Conservation (phyloP, 2,888 invertebrate species). For the Labia minor region DNA sequence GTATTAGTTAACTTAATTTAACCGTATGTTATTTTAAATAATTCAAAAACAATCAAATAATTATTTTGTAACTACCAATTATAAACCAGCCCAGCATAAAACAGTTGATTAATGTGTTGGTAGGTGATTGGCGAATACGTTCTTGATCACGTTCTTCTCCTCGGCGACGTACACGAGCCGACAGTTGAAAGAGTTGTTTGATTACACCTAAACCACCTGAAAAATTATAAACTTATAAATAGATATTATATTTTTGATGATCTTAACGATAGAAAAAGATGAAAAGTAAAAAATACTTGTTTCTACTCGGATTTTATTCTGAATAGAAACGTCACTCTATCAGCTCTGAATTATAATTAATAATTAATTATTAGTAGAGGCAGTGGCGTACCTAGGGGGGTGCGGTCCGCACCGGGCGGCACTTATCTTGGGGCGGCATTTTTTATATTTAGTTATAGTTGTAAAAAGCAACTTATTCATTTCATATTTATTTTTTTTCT, state of each 20-base stretch:
- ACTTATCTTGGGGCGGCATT: too few species aligned
- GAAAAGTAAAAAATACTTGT: background rate
- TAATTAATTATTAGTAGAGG: too few species aligned
- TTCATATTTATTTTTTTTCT: too few species aligned
- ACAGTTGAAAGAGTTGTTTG: conserved; percentile 49
- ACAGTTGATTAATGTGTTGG: conserved; percentile 47
- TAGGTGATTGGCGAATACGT: conserved; percentile 43
- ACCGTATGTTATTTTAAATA: too few species aligned
- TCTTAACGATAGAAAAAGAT: background rate
- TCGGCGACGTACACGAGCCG: conserved; percentile 42
- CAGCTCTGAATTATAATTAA: too few species aligned
- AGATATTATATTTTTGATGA: too few species aligned
- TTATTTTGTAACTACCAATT: conserved; percentile 46
- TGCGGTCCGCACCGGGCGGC: too few species aligned
- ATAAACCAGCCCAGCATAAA: conserved; percentile 60
- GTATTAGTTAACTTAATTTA: too few species aligned
- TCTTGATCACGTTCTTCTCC: conserved; percentile 45
- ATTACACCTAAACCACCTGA: conserved; percentile 51
- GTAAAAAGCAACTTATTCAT: too few species aligned
- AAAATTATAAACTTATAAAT: background rate
- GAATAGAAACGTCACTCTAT: background rate
- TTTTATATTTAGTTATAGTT: too few species aligned
- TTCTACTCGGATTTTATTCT: background rate
- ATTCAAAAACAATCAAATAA: too few species aligned
- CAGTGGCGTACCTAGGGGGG: too few species aligned